Conservation (phyloP, 2,888 invertebrate genomes). For the Dryocosmus kuriphilus region DNA sequence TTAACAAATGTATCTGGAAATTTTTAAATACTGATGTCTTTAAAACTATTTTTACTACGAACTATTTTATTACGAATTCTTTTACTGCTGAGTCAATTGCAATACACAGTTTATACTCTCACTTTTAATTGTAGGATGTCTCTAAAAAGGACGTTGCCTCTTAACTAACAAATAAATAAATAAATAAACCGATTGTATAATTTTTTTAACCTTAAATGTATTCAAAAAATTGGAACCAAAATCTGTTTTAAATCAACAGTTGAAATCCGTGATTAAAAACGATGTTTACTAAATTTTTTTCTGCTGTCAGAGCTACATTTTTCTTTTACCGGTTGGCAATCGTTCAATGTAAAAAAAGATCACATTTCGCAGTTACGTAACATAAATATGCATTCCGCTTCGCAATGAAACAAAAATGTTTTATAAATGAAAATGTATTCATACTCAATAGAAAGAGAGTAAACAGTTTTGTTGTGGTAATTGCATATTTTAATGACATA, state of each 20-base stretch:
- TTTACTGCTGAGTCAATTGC: too few species aligned
- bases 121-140: too few species aligned
- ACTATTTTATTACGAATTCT: too few species aligned
- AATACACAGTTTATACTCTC: too few species aligned
- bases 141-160: too few species aligned
- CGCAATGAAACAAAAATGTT: neutral
- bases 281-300: neutral
- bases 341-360: slow-evolving; percentile 11
- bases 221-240: too few species aligned
- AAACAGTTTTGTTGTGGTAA: neutral
- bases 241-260: neutral
- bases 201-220: too few species aligned
- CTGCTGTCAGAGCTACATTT: neutral
- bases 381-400: neutral
- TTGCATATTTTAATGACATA: neutral
- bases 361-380: neutral
- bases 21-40: too few species aligned
- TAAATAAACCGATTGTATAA: too few species aligned
- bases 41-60: too few species aligned
- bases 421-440: neutral
- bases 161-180: too few species aligned
- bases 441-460: neutral
- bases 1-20: too few species aligned
- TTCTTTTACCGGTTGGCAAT: neutral
- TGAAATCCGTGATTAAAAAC: neutral